Percentiles rank a stretch among this genome's conserved stretches.
These are phyloP conservation scores for Gymnoscopelus braueri DNA, from an alignment of 2,797 vertebrate genomes.

Conservation along the genomic window DNA sequence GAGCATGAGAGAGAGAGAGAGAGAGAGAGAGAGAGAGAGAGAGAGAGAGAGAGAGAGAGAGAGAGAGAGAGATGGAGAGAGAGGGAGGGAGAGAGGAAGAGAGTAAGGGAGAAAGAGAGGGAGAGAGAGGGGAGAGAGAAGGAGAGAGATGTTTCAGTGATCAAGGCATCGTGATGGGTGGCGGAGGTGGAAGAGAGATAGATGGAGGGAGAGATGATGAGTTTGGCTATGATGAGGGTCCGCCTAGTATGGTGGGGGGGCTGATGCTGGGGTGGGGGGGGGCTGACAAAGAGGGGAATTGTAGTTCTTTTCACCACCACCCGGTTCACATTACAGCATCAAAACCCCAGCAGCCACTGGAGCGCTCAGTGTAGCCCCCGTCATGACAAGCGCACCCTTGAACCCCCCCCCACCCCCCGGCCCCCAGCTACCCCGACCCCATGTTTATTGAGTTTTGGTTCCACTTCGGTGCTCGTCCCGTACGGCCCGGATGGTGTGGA, in stretches of 20 bases:
- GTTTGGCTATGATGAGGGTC: constrained; percentile 59
- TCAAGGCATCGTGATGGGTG: constrained; percentile 67
- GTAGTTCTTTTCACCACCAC: constrained; percentile 67
- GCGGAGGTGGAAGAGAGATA: constrained; percentile 46
- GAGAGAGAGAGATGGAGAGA: not conserved
- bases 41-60: not conserved
- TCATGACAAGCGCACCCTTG: constrained; percentile 78
- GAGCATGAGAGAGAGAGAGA: constrained; percentile 21
- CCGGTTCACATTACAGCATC: constrained; percentile 84
- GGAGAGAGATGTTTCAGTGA: constrained; percentile 26
- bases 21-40: not conserved
- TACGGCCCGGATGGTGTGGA: constrained; percentile 54
- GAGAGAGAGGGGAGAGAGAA: not conserved
- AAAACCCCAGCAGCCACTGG: constrained; percentile 77
- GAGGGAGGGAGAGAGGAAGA: constrained; percentile 8
- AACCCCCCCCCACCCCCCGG: constrained; percentile 40
- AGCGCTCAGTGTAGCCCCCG: constrained; percentile 79
- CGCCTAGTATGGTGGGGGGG: constrained; percentile 48
- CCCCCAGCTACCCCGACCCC: not conserved
- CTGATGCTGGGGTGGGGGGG: constrained; percentile 47
- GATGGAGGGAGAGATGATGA: constrained; percentile 63
- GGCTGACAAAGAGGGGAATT: constrained; percentile 75
- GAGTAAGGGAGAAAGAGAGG: not conserved
- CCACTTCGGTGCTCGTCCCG: constrained; percentile 72
- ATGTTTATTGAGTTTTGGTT: constrained; percentile 82